Percentiles rank a stretch among this genome's conserved stretches.
These are phyloP conservation scores for Xylota sylvarum DNA, from an alignment of 2,888 invertebrate species.

Conservation along the genomic window DNA sequence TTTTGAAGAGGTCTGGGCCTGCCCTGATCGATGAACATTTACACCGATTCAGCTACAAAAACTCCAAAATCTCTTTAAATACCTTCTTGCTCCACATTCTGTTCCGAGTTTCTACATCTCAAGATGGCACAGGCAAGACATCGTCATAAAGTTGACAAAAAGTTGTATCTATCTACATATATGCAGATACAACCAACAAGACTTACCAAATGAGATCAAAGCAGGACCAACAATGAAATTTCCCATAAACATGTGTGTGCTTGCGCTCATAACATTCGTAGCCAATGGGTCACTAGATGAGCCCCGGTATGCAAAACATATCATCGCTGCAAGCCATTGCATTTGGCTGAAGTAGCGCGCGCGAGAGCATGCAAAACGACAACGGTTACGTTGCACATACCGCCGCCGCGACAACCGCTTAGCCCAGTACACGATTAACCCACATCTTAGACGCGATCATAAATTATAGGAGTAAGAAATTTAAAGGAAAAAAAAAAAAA, in stretches of 20 bases:
- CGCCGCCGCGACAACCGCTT: slow-evolving; percentile 75
- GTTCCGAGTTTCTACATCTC: not conserved
- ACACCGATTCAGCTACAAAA: no score
- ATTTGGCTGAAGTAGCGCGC: slow-evolving; percentile 49
- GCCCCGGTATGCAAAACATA: slow-evolving; percentile 68
- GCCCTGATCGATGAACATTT: no score
- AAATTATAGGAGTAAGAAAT: slow-evolving; percentile 81
- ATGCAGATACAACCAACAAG: slow-evolving; percentile 30
- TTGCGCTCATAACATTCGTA: slow-evolving; percentile 19
- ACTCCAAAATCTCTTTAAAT: no score
- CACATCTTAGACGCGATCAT: slow-evolving; percentile 85
- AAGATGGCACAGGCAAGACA: slow-evolving; percentile 37
- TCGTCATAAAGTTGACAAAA: slow-evolving; percentile 55
- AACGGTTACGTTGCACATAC: slow-evolving; percentile 51
- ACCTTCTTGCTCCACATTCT: slow-evolving; percentile 28
- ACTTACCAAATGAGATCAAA: slow-evolving; percentile 21
- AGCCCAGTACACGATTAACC: slow-evolving; percentile 85
- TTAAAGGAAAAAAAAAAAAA: slow-evolving; percentile 33
- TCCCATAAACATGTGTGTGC: slow-evolving; percentile 33
- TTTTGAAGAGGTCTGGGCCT: no score
- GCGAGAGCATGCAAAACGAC: slow-evolving; percentile 52
- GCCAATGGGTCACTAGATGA: slow-evolving; percentile 73
- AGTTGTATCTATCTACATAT: not conserved
- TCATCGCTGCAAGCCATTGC: slow-evolving; percentile 56
- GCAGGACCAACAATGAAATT: slow-evolving; percentile 58